phyloP scores from a whole-genome alignment of 2,797 vertebrate species.

The Semaprochilodus insignis region DNA sequence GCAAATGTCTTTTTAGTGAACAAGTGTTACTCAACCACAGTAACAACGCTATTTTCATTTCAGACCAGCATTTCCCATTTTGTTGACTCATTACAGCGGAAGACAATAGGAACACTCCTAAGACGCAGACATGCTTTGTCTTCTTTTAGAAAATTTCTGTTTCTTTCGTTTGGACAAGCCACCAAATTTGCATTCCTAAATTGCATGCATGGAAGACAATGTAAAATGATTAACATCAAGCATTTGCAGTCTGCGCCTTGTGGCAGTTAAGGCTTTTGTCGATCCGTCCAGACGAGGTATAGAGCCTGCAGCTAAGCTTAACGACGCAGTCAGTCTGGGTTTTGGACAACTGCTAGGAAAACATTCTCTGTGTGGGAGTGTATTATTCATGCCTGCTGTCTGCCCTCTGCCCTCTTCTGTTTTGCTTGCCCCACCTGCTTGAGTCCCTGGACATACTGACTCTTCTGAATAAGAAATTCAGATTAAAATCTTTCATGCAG shows the following conservation, averaged over 20 bases:
- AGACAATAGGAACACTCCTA: background rate
- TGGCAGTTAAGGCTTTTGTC: constrained; percentile 26
- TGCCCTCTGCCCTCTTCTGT: constrained; percentile 31
- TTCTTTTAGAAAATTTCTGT: background rate
- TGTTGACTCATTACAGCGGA: background rate
- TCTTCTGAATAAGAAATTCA: constrained; percentile 42
- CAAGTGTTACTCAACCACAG: background rate
- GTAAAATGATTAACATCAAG: constrained; percentile 44
- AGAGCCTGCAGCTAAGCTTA: constrained; percentile 52
- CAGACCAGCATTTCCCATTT: constrained; percentile 28
- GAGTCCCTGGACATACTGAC: constrained; percentile 20
- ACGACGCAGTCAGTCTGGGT: constrained; percentile 23
- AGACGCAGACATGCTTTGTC: background rate
- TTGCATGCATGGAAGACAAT: constrained; percentile 31
- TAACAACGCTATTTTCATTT: constrained; percentile 23
- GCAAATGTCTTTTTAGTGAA: constrained; percentile 27
- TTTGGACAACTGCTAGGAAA: constrained; percentile 33
- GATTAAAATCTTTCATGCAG: constrained; percentile 18
- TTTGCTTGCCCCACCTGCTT: constrained; percentile 36
- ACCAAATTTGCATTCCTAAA: constrained; percentile 35
- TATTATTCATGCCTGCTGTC: constrained; percentile 48
- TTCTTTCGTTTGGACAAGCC: constrained; percentile 6
- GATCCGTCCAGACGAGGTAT: constrained; percentile 29
- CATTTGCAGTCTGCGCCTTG: constrained; percentile 26
- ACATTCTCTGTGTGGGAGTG: constrained; percentile 42